Conservation (phyloP, 2,797 vertebrate genomes). For the Sebastiscus tertius region DNA sequence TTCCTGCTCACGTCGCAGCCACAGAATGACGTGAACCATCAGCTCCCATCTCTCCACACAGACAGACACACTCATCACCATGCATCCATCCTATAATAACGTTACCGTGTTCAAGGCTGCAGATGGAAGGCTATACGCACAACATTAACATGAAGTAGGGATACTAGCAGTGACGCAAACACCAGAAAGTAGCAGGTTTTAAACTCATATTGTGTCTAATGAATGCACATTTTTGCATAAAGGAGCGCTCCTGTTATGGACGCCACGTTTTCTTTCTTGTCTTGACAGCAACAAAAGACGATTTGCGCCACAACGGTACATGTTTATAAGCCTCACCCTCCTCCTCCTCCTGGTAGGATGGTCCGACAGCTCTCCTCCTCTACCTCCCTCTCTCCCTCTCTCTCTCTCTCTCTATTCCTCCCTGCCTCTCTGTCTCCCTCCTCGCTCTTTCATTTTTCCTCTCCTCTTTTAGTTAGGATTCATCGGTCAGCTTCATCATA, state of each 20-base stretch:
- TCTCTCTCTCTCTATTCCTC: slow-evolving; percentile 7
- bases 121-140: background rate
- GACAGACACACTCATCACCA: background rate
- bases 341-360: slow-evolving; percentile 35
- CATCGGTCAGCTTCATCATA: slow-evolving; percentile 3
- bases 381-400: slow-evolving; percentile 7
- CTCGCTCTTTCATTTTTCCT: slow-evolving; percentile 35
- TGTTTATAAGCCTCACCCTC: slow-evolving; percentile 68
- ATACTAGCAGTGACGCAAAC: background rate
- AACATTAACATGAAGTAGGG: background rate
- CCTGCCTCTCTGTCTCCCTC: slow-evolving; percentile 23
- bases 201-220: background rate
- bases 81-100: background rate
- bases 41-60: slow-evolving; percentile 42
- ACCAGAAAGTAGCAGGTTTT: background rate
- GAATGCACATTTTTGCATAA: slow-evolving; percentile 30
- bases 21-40: slow-evolving; percentile 50
- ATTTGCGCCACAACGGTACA: slow-evolving; percentile 26
- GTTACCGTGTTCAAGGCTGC: background rate
- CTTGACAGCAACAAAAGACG: slow-evolving; percentile 55
- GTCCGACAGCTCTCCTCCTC: slow-evolving; percentile 45
- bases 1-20: slow-evolving; percentile 67
- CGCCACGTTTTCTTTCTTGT: slow-evolving; percentile 25
- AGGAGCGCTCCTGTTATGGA: slow-evolving; percentile 46
- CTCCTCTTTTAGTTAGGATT: slow-evolving; percentile 24